phyloP scores from a whole-genome alignment of 2,888 invertebrate genomes.

The Malthinus flaveolus region DNA sequence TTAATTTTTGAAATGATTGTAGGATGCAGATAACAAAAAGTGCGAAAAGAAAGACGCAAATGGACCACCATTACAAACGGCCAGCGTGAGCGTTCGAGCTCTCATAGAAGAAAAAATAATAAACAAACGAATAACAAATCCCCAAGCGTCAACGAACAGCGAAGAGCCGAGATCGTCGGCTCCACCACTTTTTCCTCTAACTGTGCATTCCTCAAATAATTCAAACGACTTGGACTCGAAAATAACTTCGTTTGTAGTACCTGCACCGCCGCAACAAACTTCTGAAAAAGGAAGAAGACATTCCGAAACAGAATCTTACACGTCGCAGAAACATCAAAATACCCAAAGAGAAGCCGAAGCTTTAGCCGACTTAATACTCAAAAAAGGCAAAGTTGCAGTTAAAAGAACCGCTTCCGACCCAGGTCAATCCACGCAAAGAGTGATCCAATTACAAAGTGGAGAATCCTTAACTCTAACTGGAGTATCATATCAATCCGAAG shows the following conservation, averaged over 20 bases:
- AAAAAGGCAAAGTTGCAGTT: slow-evolving; percentile 71
- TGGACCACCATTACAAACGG: slow-evolving; percentile 88
- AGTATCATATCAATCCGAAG: slow-evolving; percentile 66
- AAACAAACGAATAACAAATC: slow-evolving; percentile 70
- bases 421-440: slow-evolving; percentile 63
- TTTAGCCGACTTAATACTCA: slow-evolving; percentile 74
- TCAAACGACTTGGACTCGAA: slow-evolving; percentile 49
- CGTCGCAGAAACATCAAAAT: slow-evolving; percentile 54
- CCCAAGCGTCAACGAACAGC: slow-evolving; percentile 36
- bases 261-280: slow-evolving; percentile 57
- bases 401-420: slow-evolving; percentile 76
- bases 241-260: slow-evolving; percentile 60
- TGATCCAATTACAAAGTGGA: slow-evolving; percentile 64
- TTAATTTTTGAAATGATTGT: slow-evolving; percentile 26
- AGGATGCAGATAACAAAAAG: slow-evolving; percentile 86
- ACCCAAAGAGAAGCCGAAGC: slow-evolving; percentile 74
- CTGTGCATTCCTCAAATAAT: slow-evolving; percentile 54
- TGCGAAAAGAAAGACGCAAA: slow-evolving; percentile 80
- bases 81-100: slow-evolving; percentile 86
- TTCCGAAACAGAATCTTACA: slow-evolving; percentile 62
- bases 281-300: slow-evolving; percentile 59
- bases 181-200: slow-evolving; percentile 53
- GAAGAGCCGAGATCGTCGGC: slow-evolving; percentile 42
- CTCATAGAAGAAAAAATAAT: slow-evolving; percentile 93
- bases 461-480: slow-evolving; percentile 64